These are phyloP conservation scores for Orcinus orca DNA, from an alignment of 2,113 vertebrate species.

Conservation along the genomic window DNA sequence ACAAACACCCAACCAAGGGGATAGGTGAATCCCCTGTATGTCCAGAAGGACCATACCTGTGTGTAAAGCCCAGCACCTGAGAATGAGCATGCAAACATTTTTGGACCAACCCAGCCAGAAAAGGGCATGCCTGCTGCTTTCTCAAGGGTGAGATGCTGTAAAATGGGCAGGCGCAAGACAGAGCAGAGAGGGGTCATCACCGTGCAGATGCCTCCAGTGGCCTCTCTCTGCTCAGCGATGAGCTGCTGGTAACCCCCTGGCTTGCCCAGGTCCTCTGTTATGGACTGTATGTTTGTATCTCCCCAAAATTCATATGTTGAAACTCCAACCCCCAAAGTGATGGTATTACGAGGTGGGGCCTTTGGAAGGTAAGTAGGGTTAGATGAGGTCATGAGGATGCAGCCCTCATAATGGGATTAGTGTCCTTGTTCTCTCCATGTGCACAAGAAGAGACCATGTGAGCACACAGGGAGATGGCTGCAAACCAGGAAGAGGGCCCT, in stretches of 20 bases:
- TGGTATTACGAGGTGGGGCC: background rate
- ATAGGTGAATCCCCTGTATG: background rate
- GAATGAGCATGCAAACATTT: accelerated
- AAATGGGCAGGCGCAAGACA: background rate
- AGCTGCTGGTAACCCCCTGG: background rate
- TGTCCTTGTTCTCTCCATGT: background rate
- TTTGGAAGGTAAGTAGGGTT: background rate
- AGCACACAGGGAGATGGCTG: background rate
- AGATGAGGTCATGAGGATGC: background rate
- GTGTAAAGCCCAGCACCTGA: background rate
- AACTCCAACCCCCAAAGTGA: background rate
- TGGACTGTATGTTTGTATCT: background rate
- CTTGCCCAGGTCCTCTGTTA: background rate
- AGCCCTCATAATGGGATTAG: background rate
- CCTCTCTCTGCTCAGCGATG: background rate
- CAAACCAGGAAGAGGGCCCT: background rate
- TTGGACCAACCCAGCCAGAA: background rate
- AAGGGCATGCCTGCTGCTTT: background rate
- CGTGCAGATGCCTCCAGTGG: background rate
- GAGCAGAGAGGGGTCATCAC: background rate
- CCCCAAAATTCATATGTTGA: background rate
- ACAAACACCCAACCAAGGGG: background rate
- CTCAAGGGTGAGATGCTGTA: background rate
- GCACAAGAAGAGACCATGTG: background rate
- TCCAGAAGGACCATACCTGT: background rate